Evolutionary conservation across 2,888 invertebrate species (phyloP), one percentile per base, ranked within the genome.

Genomic region (Gymnosoma rotundatum): DNA sequence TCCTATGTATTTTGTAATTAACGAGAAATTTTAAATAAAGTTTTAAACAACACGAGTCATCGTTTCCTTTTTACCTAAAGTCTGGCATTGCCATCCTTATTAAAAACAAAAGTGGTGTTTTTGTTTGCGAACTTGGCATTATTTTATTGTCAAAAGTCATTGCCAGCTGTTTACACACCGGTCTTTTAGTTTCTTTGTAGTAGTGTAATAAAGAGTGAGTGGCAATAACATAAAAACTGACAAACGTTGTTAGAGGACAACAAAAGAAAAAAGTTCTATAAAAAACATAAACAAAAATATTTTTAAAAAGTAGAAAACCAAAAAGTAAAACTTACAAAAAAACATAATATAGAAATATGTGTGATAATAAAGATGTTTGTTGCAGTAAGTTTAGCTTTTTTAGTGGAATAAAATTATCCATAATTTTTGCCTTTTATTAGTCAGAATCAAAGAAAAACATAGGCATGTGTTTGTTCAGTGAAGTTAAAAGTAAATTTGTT

Each of bases 381-480:
- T 87, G 87, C 67, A 78, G 87, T 87, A 83, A 87, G 87, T 87
- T 66, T 5, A 54, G 9, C 12, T 50, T 70, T 50, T 54, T 18
- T 42, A n/a, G 42, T 25, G 0, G 16, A 14, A 45, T 5, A 48
- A 78, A 20, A 52, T 20, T 20, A 2, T 25, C 2, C 7, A 52
- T 45, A 14, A 10, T 45, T 48, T 32, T 20, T 36, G 14, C 6
- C 3, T 2, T 16, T 7, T 6, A 67, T 42, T 12, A 14, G 45
- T 10, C 2, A 32, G 25, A 58, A 42, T 38, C 4, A 21, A 1
- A 58, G 1, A 45, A 45, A 4, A 73, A 2, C 9, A 67, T 2
- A 67, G 10, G 25, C 66, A 70, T 75, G 67, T 81, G 69, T 67
- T 80, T 72, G 45, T 45, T 18, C 18, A 52, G 12, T 69, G 66